Base-by-base conservation (phyloP, 2,797 vertebrate genomes). In the Sebastes hopkinsi region DNA sequence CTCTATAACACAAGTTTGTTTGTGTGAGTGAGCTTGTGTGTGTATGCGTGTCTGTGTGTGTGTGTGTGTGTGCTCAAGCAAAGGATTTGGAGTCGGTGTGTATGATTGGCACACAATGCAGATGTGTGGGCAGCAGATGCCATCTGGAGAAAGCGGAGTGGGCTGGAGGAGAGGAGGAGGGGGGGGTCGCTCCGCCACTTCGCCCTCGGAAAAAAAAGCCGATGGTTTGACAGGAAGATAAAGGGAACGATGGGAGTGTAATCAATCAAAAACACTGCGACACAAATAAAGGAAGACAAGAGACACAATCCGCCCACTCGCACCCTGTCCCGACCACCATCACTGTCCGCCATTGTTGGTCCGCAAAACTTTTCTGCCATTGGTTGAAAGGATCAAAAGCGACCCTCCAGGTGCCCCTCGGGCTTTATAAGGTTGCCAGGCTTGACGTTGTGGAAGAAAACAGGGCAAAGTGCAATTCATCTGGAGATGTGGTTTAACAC, bases 41-140 rank as follows among this genome's bases (percentile, higher is more conserved):
- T 72, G 78, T 81, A n/a, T n/a, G 55, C 55, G 70, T 34, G 66
- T 67, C 59, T 74, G 23, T 70, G 42, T 64, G 60, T 55, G 66
- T 71, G 66, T 71, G 65, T 71, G 60, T 86, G 12, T 10, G 12
- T 10, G 60, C 67, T 80, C 62, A n/a, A 75, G 80, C 42, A 71
- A 85, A 88, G 36, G 73, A 70, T 85, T 89, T 88, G 67, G 83
- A 91, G 62, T 90, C 64, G 66, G 88, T 88, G 87, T 79, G 83
- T 34, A 4, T 89, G 84, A 96, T 92, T 93, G 92, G 90, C 94
- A 92, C 92, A 98, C 96, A 98, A 99, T 97, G 95, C 95, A 92
- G 92, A 94, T 97, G 97, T 90, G 98, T 98, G 97, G 98, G 98
- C 88, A 97, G 92, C 88, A 82, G 97, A 94, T 96, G 96, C 97